Percentiles rank a stretch among this genome's conserved stretches.
Conservation (phyloP, 2,888 invertebrate species). For the Noctua fimbriata region DNA sequence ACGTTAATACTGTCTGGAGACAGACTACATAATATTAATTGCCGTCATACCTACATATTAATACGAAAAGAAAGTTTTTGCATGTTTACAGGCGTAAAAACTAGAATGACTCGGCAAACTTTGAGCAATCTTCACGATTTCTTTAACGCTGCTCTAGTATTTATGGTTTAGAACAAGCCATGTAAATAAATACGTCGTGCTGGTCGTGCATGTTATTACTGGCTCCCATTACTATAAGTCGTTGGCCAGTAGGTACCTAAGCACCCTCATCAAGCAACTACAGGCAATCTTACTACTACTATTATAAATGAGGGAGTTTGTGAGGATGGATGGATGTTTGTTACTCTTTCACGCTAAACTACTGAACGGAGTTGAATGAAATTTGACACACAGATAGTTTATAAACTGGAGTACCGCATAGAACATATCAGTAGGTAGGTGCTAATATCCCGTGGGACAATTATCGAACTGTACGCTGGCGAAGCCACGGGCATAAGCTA, state of each 20-base stretch:
- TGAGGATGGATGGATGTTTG: background rate
- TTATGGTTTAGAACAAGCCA: constrained; percentile 7
- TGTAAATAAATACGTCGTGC: constrained; percentile 20
- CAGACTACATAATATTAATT: background rate
- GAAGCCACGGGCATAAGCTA: background rate
- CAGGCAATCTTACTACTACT: background rate
- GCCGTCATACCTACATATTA: constrained; percentile 16
- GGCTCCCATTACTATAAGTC: constrained; percentile 39
- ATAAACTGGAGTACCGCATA: background rate
- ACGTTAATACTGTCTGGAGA: constrained; percentile 1
- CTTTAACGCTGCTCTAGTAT: constrained; percentile 30
- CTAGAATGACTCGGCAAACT: constrained; percentile 33
- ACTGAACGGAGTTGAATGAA: background rate
- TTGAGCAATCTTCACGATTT: constrained; percentile 46
- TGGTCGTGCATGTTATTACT: constrained; percentile 42
- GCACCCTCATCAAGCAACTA: constrained; percentile 34
- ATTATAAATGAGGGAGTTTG: background rate
- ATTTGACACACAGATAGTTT: background rate
- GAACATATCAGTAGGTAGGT: background rate
- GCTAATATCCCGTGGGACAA: too few species aligned
- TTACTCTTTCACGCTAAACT: background rate
- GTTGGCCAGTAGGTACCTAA: constrained; percentile 2
- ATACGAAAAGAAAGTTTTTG: constrained; percentile 49
- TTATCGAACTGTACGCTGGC: background rate
- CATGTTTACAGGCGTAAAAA: constrained; percentile 12